These are phyloP conservation scores for Mellilla xanthometata DNA, from an alignment of 2,888 invertebrate species.

Conservation along the genomic window DNA sequence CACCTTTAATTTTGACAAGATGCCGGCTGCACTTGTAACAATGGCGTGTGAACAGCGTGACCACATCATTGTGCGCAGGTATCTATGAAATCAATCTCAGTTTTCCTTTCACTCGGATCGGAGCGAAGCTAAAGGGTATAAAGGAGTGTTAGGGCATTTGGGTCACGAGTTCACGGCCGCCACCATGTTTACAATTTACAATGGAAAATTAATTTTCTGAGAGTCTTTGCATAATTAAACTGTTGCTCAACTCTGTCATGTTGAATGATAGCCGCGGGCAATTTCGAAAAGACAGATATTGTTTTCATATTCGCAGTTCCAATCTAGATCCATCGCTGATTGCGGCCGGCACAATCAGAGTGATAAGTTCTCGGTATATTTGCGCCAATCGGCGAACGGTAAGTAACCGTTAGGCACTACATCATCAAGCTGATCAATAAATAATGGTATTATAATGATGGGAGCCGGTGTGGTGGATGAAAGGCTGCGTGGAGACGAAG, in stretches of 20 bases:
- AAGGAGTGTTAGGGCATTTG: slow-evolving; percentile 51
- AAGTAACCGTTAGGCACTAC: slow-evolving; percentile 42
- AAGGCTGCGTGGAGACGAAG: slow-evolving; percentile 50
- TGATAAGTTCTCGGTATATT: slow-evolving; percentile 30
- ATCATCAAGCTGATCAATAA: slow-evolving; percentile 44
- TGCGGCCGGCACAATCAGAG: slow-evolving; percentile 17
- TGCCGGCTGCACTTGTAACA: slow-evolving; percentile 48
- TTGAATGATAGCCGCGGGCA: slow-evolving; percentile 8
- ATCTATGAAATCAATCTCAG: slow-evolving; percentile 55
- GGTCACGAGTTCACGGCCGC: slow-evolving; percentile 55
- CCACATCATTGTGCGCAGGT: slow-evolving; percentile 56
- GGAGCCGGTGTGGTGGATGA: slow-evolving; percentile 58
- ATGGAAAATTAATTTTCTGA: slow-evolving; percentile 28
- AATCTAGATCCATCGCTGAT: slow-evolving; percentile 18
- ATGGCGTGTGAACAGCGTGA: slow-evolving; percentile 62
- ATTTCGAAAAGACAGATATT: slow-evolving; percentile 15
- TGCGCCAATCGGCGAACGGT: slow-evolving; percentile 25
- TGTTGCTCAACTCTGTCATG: slow-evolving; percentile 13
- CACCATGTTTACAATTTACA: slow-evolving; percentile 35
- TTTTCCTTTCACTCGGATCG: slow-evolving; percentile 70
- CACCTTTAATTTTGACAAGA: slow-evolving; percentile 46
- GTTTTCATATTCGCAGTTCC: slow-evolving; percentile 14
- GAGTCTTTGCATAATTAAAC: slow-evolving; percentile 13
- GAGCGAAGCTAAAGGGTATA: slow-evolving; percentile 61
- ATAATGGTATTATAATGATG: slow-evolving; percentile 52